Evolutionary conservation across 2,797 vertebrate species (phyloP), one percentile per base, ranked within the genome.

Genomic region (Sebastes elongatus): DNA sequence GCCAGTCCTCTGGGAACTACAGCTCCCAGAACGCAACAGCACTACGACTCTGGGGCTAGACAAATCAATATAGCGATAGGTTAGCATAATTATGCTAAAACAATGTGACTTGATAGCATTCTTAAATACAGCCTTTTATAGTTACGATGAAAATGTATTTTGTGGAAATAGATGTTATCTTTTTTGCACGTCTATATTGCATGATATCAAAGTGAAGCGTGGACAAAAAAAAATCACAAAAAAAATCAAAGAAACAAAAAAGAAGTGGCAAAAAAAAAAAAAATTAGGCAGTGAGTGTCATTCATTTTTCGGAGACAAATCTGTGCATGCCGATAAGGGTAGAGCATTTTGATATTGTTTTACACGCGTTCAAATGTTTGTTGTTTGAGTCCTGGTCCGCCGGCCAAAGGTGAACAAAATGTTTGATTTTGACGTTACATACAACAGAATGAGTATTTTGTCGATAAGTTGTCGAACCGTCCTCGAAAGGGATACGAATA

Each of bases 131-230:
- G 94, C 94, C 92, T 96, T 96, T 96, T 96, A 94, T 96, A 96
- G 95, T 96, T 94, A 92, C 92, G 27, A 95, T 93, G 81, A 96
- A 96, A 91, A 95, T 95, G 96, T 96, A 96, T 96, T 96, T 96
- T 96, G 96, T 96, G 96, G 93, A 95, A 93, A 95, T 96, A 96
- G 95, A 95, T 96, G 95, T 96, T 96, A 95, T 96, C 95, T 96
- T 96, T 96, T 96, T 96, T 96, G 96, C 96, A 96, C 95, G 96
- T 96, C 92, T 92, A 95, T 96, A 96, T 95, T 96, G 96, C 96
- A 96, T 96, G 96, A 95, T 94, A 94, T 95, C 91, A 93, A 95
- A 96, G 94, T 96, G 93, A 96, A 93, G 92, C 90, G 93, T 95
- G 94, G 93, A 95, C 87, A 90, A 82, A 93, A 95, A 28, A 93